Base-by-base conservation (phyloP, 2,888 invertebrate genomes). In the Pocota personata region DNA sequence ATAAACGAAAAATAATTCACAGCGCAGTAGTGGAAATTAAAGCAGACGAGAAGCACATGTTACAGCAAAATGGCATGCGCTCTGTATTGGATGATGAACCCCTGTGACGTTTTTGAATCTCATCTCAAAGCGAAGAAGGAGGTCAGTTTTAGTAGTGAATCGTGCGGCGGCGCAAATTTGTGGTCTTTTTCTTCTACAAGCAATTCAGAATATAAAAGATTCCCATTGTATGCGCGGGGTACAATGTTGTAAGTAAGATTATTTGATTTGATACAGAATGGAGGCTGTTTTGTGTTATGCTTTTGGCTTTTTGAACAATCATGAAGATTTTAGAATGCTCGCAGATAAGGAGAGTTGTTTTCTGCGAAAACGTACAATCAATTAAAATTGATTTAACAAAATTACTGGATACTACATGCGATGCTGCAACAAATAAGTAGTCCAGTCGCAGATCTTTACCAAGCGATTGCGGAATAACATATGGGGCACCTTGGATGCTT, bases 11-110 rank as follows among this genome's bases (percentile, higher is more conserved):
- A 12, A 67, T 46, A 71, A 67, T 48, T 66, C 57, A 55, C 76
- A 27, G 21, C 16, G 35, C 30, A 67, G 62, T 60, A 82, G 66
- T 64, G 64, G 76, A 32, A 82, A 82, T 57, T 76, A 40, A 76
- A 30, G 72, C 52, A 62, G 78, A 60, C 79, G 71, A 79, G 55
- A 21, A 73, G 83, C 83, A 83, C 79, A 83, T 83, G 83, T 69
- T 83, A 32, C 67, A 69, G 58, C 46, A 55, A 55, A 48, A 67
- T 80, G 60, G 62, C 79, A 83, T 83, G 83, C 57, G 67, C 67
- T 69, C 16, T 69, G n/a, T 37, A 27, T 52, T 57, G 30, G 21
- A 55, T 50, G 37, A 67, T 67, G 67, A 50, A 14, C 60, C 48
- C 37, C 37, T 71, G 21, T 69, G 72, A 83, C 66, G 60, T 52